Evolutionary conservation across 2,888 invertebrate genomes (phyloP).

Genomic region (Allacma fusca): DNA sequence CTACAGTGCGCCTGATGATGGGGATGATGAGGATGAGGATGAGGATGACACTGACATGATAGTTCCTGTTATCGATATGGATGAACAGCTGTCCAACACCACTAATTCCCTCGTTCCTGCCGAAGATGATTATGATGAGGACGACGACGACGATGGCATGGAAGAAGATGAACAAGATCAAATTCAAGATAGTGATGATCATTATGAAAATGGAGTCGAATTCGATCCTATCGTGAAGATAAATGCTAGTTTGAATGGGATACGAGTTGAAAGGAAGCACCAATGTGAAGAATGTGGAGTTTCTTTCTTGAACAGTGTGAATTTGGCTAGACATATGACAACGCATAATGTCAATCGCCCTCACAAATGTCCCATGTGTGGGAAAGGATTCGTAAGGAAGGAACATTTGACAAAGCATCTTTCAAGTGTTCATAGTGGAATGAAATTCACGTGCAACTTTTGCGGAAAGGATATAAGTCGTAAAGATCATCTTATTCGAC

Average conservation of each 20-base stretch:
- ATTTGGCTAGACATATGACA: conserved; percentile 53
- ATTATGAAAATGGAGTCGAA: conserved; percentile 29
- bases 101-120: background rate
- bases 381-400: conserved; percentile 56
- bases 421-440: conserved; percentile 56
- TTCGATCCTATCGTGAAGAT: conserved; percentile 42
- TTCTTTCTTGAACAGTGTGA: conserved; percentile 50
- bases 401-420: conserved; percentile 59
- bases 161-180: conserved; percentile 19
- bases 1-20: background rate
- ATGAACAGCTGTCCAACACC: background rate
- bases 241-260: conserved; percentile 44
- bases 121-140: background rate
- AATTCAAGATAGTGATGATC: conserved; percentile 7
- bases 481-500: conserved; percentile 58
- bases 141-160: conserved; percentile 5
- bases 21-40: conserved; percentile 17
- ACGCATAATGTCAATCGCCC: conserved; percentile 54
- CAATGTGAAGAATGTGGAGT: conserved; percentile 56
- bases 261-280: conserved; percentile 44
- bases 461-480: conserved; percentile 58
- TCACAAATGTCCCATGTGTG: conserved; percentile 56
- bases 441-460: conserved; percentile 58
- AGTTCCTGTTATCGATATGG: conserved; percentile 25
- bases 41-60: conserved; percentile 24